phyloP scores from a whole-genome alignment of 2,797 vertebrate genomes.

The Clarias pachynema region DNA sequence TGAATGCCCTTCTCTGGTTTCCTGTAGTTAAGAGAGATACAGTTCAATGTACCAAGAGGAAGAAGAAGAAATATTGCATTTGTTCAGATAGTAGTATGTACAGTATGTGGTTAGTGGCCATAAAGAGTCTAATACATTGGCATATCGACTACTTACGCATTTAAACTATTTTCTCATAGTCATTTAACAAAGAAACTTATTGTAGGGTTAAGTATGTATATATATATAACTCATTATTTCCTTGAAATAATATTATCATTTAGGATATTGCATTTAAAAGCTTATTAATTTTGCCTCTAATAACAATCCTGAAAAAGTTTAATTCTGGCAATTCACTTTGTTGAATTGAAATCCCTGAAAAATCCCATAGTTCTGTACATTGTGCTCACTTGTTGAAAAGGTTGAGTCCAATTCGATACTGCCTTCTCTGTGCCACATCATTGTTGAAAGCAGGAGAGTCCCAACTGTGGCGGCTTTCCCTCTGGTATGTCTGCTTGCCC shows the following conservation, averaged over 20 bases:
- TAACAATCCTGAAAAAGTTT: neutral
- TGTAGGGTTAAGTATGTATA: neutral
- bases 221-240: neutral
- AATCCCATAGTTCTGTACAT: neutral
- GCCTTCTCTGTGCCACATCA: constrained; percentile 88
- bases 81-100: neutral
- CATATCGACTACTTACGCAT: neutral
- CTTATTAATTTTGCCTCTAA: neutral
- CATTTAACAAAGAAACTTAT: neutral
- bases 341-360: neutral
- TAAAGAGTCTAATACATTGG: neutral
- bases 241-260: neutral
- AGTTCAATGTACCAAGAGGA: neutral
- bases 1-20: constrained; percentile 97
- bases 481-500: constrained; percentile 89
- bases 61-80: neutral
- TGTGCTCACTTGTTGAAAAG: constrained; percentile 89
- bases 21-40: constrained; percentile 65
- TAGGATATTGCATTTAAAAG: neutral
- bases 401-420: constrained; percentile 94
- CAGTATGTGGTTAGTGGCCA: neutral
- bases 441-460: constrained; percentile 93
- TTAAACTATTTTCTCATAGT: neutral
- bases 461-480: constrained; percentile 90
- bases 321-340: neutral